phyloP scores from a whole-genome alignment of 2,113 vertebrate species.

The Herpailurus yagouaroundi region DNA sequence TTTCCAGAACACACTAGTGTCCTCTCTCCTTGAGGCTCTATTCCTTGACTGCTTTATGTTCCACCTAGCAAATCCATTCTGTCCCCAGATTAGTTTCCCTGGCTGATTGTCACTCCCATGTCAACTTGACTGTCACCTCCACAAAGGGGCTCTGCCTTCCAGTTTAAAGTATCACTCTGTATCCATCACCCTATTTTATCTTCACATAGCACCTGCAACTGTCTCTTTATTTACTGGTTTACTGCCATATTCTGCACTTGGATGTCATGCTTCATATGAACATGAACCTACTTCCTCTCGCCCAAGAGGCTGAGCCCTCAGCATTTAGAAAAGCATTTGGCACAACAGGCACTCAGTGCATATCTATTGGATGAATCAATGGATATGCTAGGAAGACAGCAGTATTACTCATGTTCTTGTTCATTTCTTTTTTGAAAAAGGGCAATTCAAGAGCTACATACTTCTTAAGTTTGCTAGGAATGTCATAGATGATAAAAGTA shows the following conservation, averaged over 20 bases:
- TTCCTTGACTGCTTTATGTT: neutral
- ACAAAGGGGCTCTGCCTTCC: neutral
- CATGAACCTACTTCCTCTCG: neutral
- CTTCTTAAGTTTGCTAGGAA: neutral
- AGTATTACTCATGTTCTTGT: neutral
- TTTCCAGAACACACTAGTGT: neutral
- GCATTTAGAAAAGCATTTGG: neutral
- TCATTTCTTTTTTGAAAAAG: slow-evolving; percentile 2
- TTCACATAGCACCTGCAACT: neutral
- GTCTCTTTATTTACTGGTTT: neutral
- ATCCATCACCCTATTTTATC: neutral
- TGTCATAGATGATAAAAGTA: neutral
- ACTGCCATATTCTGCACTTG: neutral
- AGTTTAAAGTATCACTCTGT: neutral
- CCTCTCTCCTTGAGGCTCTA: neutral
- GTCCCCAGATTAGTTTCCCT: neutral
- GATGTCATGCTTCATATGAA: neutral
- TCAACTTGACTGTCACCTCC: neutral
- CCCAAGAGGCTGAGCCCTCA: neutral
- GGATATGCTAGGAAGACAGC: neutral
- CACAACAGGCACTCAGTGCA: neutral
- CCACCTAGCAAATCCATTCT: neutral
- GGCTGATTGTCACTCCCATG: neutral
- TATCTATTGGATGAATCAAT: neutral
- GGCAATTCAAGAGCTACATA: neutral